Base-by-base conservation (phyloP, 1,140 invertebrate genomes). In the Bombus haemorrhoidalis region DNA sequence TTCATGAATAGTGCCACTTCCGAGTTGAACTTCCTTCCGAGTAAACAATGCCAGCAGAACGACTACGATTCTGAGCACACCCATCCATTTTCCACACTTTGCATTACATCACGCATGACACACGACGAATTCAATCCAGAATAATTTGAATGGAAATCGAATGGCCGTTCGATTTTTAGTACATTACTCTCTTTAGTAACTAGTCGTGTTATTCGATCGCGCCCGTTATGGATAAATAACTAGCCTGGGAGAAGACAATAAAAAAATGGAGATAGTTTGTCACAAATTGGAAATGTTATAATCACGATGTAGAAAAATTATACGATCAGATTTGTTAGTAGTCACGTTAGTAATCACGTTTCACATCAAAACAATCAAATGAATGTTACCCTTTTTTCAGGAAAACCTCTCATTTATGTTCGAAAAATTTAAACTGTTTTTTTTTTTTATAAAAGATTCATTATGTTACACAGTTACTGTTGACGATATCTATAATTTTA, bases 1-100 rank as follows among this genome's bases (percentile, higher is more conserved):
- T 79, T 91, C 90, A 89, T 92, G 92, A 93, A 93, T 92, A 88
- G 92, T 87, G 90, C 90, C 90, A 93, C 91, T 95, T 95, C 94
- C 94, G 93, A 94, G 94, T 92, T 91, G 89, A 87, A 95, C 94
- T 94, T 95, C 93, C 93, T 94, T 94, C 94, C 94, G 93, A 91
- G 86, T 91, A 80, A 81, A 92, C 89, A 93, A 93, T 92, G 86
- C 89, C 83, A 74, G 59, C 47, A 47, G 66, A 87, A 82, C 74
- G 80, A 71, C 82, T 80, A 74, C 86, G 89, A 66, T 90, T 77
- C 83, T 71, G 87, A 85, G 79, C 90, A 86, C 87, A 90, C 91
- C 91, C 90, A 86, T 84, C 86, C 91, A 90, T 92, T 92, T 89
- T 88, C 86, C 81, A 91, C 87, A 87, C 91, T 90, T 91, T 92